Evolutionary conservation across 1,140 invertebrate species (phyloP), one percentile per base, ranked within the genome.

Genomic region (Ceratina calcarata): DNA sequence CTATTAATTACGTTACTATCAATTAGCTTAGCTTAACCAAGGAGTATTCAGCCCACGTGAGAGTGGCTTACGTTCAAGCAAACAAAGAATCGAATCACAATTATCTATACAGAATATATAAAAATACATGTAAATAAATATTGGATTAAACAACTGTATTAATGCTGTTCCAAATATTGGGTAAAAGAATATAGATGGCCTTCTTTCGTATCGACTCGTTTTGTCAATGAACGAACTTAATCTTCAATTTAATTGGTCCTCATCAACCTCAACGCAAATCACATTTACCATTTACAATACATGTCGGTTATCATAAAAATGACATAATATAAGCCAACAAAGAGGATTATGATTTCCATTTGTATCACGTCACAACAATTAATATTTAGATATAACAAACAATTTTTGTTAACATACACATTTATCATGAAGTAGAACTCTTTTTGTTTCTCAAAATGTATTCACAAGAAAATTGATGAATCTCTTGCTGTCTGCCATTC

Each of bases 401-500:
- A 32, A 32, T 32, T 32, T 1, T 32, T 32, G 27, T 2, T 32
- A 32, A 32, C 27, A 32, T 32, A 32, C 4, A 4, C 27, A 32
- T 32, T 1, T 32, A 32, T 4, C 27, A 32, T 4, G 27, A 4
- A 32, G 27, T 32, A 32, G 27, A 32, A 32, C 27, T 32, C 27
- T 32, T 32, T 32, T 32, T 62, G 3, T 62, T 24, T 62, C 15
- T 18, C 16, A 18, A 27, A 55, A 22, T 22, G 27, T 49, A 53
- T 64, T 4, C 51, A 49, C 16, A 10, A 12, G 57, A 16, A 57
- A 83, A 55, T 83, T 80, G 61, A 53, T 37, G 58, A 67, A 80
- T 71, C 55, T 69, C 68, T 72, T 83, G 27, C 27, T 78, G 81
- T 55, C 74, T 45, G 27, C 75, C 58, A 86, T 86, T 80, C 77